These are phyloP conservation scores for Drosophila burlai DNA, from an alignment of 1,140 invertebrate genomes.

Conservation along the genomic window DNA sequence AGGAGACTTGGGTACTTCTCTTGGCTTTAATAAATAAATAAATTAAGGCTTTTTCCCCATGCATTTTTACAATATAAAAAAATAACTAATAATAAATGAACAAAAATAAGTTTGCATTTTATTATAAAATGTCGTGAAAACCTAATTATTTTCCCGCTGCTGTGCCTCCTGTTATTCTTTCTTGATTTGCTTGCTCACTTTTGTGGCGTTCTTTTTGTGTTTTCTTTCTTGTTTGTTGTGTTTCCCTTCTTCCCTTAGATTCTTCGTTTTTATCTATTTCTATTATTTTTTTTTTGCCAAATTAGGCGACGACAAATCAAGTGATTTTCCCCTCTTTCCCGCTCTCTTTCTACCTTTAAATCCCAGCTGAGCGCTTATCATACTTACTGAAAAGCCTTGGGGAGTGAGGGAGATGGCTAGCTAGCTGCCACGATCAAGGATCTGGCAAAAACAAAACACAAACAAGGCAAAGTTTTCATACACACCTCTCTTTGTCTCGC, in stretches of 20 bases:
- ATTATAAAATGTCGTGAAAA: too few relatives aligned
- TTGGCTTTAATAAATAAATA: neutral
- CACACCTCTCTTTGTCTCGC: constrained; percentile 9
- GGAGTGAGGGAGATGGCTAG: constrained; percentile 16
- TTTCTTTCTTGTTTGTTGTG: constrained; percentile 27
- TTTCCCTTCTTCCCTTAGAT: constrained; percentile 1
- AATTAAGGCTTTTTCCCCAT: too few relatives aligned
- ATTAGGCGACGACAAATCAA: constrained; percentile 68
- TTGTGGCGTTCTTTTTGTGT: neutral
- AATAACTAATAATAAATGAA: too few relatives aligned
- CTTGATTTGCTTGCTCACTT: constrained; percentile 9
- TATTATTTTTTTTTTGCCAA: constrained; percentile 42
- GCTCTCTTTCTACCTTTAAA: neutral
- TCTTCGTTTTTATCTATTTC: neutral
- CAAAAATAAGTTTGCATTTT: too few relatives aligned
- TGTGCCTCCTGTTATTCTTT: neutral
- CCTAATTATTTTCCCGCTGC: neutral
- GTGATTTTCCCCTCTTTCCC: constrained; percentile 3
- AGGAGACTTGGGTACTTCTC: neutral
- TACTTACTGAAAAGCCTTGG: constrained; percentile 64
- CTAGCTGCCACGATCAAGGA: constrained; percentile 33
- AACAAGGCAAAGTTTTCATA: constrained; percentile 4
- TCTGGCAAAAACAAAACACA: constrained; percentile 9
- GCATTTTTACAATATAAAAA: too few relatives aligned
- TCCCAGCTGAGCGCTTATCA: constrained; percentile 38